A percentile compares a stretch with the other conserved stretches of the same genome.
phyloP scores from a whole-genome alignment of 2,888 invertebrate species.

The Sinotaia quadrata region DNA sequence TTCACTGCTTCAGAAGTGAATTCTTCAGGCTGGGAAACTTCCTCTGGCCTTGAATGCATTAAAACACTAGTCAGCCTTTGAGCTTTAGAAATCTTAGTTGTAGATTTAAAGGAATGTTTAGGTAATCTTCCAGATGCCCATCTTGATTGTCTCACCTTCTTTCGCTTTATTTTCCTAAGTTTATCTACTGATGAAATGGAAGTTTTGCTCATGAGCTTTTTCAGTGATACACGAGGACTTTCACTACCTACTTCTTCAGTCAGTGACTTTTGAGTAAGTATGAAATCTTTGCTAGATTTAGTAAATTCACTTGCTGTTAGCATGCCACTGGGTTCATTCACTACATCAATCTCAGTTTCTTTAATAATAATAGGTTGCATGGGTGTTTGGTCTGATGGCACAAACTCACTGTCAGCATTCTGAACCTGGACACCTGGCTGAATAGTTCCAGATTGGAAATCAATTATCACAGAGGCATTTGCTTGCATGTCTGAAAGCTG shows the following conservation, averaged over 20 bases:
- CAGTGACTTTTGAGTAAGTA: too few relatives aligned
- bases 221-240: not conserved
- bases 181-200: not conserved
- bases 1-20: not conserved
- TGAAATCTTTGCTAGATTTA: too few relatives aligned
- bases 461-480: too few relatives aligned
- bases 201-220: not conserved
- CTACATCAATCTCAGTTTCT: too few relatives aligned
- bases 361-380: not conserved
- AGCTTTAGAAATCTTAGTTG: not conserved
- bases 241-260: not conserved
- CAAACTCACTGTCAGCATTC: not conserved
- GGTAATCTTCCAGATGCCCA: conserved; percentile 15
- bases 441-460: not conserved
- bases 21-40: not conserved
- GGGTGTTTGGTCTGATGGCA: too few relatives aligned
- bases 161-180: not conserved
- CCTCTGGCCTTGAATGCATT: not conserved
- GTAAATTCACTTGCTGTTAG: not conserved
- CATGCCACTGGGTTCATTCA: too few relatives aligned
- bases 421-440: not conserved
- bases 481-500: too few relatives aligned
- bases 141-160: not conserved
- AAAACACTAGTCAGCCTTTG: not conserved
- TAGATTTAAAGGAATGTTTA: conserved; percentile 2